phyloP scores from a whole-genome alignment of 2,113 vertebrate species.

The Paramormyrops kingsleyae region DNA sequence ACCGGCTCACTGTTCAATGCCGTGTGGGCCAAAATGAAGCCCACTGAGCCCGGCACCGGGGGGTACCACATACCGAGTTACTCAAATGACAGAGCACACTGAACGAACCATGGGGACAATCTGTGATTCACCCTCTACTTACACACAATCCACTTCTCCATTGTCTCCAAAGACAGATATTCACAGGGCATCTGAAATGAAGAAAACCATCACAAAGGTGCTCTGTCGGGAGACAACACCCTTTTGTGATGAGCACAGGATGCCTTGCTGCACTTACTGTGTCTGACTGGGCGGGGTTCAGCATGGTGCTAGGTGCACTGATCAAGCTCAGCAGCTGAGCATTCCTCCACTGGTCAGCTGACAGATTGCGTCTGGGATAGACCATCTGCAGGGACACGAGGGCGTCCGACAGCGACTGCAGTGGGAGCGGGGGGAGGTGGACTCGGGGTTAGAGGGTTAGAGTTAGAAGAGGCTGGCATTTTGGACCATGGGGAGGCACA shows the following conservation, averaged over 20 bases:
- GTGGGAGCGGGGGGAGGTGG: background rate
- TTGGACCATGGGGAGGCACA: background rate
- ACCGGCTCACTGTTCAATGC: constrained; percentile 84
- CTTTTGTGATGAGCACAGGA: background rate
- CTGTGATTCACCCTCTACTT: constrained; percentile 57
- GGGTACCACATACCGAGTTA: background rate
- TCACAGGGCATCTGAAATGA: constrained; percentile 89
- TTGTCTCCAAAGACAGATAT: constrained; percentile 92
- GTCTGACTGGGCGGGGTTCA: constrained; percentile 95
- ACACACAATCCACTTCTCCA: constrained; percentile 99
- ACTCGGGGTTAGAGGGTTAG: background rate
- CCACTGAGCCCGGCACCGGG: constrained; percentile 69
- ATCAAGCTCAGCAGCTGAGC: constrained; percentile 95
- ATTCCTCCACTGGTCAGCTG: constrained; percentile 97
- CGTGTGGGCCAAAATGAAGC: constrained; percentile 91
- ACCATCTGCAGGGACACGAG: constrained; percentile 95
- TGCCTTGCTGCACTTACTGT: constrained; percentile 60
- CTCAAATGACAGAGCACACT: background rate
- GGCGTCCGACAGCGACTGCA: constrained; percentile 89
- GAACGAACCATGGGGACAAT: background rate
- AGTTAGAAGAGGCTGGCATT: background rate
- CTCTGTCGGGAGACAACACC: background rate
- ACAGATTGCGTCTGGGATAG: constrained; percentile 92
- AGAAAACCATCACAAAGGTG: background rate
- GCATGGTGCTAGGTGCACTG: constrained; percentile 96